phyloP scores from a whole-genome alignment of 2,888 invertebrate genomes.

The Sinopyrophorus schimmeli region DNA sequence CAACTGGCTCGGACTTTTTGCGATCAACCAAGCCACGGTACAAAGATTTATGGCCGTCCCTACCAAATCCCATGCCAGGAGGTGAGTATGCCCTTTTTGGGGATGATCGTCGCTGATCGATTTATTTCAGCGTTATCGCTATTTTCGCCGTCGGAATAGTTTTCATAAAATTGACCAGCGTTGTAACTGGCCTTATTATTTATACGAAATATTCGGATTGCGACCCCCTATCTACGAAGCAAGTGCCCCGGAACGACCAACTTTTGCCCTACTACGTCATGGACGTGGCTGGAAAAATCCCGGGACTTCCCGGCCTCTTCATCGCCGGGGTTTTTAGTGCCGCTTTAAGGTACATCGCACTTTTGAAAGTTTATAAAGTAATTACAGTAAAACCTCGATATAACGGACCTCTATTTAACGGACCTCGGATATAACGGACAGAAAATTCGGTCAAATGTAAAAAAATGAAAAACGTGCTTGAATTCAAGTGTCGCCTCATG shows the following conservation, averaged over 20 bases:
- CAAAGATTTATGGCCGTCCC: constrained; percentile 66
- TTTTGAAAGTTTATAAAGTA: too few relatives aligned
- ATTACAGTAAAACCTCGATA: too few relatives aligned
- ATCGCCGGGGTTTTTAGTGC: constrained; percentile 76
- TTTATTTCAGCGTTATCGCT: constrained; percentile 18
- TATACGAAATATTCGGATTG: constrained; percentile 68
- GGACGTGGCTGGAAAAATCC: constrained; percentile 65
- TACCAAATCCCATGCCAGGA: constrained; percentile 59
- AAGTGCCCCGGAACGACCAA: constrained; percentile 61
- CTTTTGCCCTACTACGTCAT: constrained; percentile 71
- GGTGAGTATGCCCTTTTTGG: constrained; percentile 44
- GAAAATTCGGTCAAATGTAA: too few relatives aligned
- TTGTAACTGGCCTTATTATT: constrained; percentile 63
- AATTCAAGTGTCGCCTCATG: too few relatives aligned
- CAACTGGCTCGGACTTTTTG: constrained; percentile 61
- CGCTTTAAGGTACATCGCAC: constrained; percentile 68
- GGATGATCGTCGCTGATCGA: background rate
- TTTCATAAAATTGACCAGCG: constrained; percentile 60
- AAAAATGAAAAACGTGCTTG: too few relatives aligned
- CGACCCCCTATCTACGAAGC: constrained; percentile 65
- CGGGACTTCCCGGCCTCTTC: constrained; percentile 77
- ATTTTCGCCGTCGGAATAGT: constrained; percentile 56
- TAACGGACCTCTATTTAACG: too few relatives aligned
- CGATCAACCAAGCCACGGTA: constrained; percentile 62
- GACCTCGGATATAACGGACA: too few relatives aligned